A percentile compares a stretch with the other conserved stretches of the same genome.
phyloP scores from a whole-genome alignment of 2,888 invertebrate species.

The Masnerella sp. region DNA sequence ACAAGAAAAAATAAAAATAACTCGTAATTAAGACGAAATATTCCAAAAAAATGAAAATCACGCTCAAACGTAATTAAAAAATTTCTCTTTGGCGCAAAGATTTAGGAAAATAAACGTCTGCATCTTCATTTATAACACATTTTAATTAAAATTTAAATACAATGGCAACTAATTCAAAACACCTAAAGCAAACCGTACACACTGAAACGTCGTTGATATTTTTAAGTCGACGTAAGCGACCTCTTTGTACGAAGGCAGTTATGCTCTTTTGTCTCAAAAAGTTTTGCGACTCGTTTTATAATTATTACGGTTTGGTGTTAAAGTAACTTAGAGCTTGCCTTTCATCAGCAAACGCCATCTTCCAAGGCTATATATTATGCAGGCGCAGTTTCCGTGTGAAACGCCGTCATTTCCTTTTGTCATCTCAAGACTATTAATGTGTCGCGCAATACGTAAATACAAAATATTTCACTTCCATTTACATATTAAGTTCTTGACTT shows the following conservation, averaged over 20 bases:
- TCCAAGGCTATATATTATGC: slow-evolving; percentile 49
- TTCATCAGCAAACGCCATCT: slow-evolving; percentile 48
- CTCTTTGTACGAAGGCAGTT: slow-evolving; percentile 46
- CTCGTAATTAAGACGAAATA: no score
- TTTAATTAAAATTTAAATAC: slow-evolving; percentile 6
- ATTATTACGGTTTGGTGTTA: slow-evolving; percentile 52
- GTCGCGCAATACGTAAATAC: slow-evolving; percentile 54
- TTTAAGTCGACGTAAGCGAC: slow-evolving; percentile 26
- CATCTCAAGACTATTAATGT: slow-evolving; percentile 55
- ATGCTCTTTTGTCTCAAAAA: slow-evolving; percentile 47
- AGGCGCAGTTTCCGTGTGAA: slow-evolving; percentile 51
- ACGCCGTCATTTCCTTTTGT: slow-evolving; percentile 58
- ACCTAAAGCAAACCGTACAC: not conserved
- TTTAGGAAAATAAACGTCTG: no score
- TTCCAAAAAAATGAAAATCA: no score
- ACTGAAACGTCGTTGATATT: slow-evolving; percentile 11
- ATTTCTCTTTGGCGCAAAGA: no score
- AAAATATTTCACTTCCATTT: slow-evolving; percentile 51
- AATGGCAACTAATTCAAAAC: not conserved
- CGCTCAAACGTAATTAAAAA: no score
- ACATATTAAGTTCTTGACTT: slow-evolving; percentile 39
- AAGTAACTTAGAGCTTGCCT: slow-evolving; percentile 55
- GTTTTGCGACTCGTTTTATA: slow-evolving; percentile 50
- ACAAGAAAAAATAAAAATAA: not conserved
- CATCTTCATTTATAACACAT: no score